phyloP scores from a whole-genome alignment of 2,797 vertebrate species.

The Picus viridis region DNA sequence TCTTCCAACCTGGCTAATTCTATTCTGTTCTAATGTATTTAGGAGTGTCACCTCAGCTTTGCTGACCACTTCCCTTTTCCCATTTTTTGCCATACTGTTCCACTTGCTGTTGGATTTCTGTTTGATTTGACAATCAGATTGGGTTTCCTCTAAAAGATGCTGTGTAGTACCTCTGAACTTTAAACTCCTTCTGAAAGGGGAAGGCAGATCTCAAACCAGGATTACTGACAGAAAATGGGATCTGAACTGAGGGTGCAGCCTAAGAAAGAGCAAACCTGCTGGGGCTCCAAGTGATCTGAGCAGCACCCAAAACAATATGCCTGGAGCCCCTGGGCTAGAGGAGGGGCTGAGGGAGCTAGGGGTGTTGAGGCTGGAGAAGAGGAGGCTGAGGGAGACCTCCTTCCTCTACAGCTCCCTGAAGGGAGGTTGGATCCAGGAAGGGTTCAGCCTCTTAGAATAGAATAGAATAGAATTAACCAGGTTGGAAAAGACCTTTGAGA shows the following conservation, averaged over 20 bases:
- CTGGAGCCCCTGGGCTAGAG: too few relatives aligned
- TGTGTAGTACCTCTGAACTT: not conserved
- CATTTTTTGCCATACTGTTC: not conserved
- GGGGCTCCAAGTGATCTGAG: not conserved
- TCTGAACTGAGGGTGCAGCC: not conserved
- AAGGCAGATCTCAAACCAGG: not conserved
- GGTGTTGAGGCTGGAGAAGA: too few relatives aligned
- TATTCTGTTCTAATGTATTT: too few relatives aligned
- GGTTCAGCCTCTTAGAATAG: too few relatives aligned
- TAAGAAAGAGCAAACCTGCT: not conserved
- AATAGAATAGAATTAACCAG: too few relatives aligned
- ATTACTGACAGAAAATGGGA: not conserved
- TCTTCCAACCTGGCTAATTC: too few relatives aligned
- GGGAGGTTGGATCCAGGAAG: too few relatives aligned
- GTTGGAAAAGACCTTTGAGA: too few relatives aligned
- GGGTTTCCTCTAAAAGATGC: not conserved
- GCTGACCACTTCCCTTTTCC: not conserved
- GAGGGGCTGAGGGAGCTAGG: too few relatives aligned
- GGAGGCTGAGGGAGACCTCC: too few relatives aligned
- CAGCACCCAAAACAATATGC: not conserved
- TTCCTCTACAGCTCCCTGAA: too few relatives aligned
- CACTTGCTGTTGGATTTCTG: not conserved
- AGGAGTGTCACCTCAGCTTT: not conserved
- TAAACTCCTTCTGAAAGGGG: not conserved
- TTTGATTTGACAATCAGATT: not conserved